A percentile compares a stretch with the other conserved stretches of the same genome.
Conservation (phyloP, 2,797 vertebrate species). For the Tragopan temminckii region DNA sequence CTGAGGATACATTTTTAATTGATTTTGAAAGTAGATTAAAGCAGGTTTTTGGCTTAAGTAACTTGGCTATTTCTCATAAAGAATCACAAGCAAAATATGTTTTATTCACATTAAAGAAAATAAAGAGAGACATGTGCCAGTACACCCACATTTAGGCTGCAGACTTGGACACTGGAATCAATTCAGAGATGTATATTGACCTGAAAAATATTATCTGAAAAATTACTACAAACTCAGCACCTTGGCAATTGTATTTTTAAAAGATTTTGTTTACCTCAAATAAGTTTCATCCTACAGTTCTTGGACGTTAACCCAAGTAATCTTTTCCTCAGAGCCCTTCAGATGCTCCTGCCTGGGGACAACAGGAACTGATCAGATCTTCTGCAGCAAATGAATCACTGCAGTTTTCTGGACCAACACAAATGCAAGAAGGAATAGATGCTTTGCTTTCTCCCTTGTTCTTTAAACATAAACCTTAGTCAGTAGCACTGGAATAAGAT, state of each 20-base stretch:
- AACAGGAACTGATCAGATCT: not conserved
- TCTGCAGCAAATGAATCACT: not conserved
- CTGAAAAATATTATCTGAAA: not conserved
- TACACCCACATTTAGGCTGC: not conserved
- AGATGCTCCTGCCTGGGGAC: not conserved
- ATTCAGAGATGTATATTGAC: not conserved
- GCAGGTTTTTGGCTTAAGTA: slow-evolving; percentile 33
- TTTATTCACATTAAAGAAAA: slow-evolving; percentile 19
- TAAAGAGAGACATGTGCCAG: not conserved
- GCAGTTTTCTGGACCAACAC: not conserved
- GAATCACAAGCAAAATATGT: slow-evolving; percentile 51
- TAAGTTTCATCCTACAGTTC: not conserved
- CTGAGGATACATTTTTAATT: slow-evolving; percentile 51
- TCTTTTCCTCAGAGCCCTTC: not conserved
- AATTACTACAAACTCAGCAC: not conserved
- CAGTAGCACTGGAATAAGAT: not conserved
- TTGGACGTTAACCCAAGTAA: not conserved
- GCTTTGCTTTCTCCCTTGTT: not conserved
- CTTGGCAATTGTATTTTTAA: not conserved
- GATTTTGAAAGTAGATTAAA: slow-evolving; percentile 58
- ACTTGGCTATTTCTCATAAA: slow-evolving; percentile 47
- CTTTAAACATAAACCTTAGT: not conserved
- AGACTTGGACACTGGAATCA: not conserved
- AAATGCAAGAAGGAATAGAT: not conserved
- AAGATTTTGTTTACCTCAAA: not conserved